These are phyloP conservation scores for Drosophila gunungcola DNA, from an alignment of 1,140 invertebrate genomes.

Conservation along the genomic window DNA sequence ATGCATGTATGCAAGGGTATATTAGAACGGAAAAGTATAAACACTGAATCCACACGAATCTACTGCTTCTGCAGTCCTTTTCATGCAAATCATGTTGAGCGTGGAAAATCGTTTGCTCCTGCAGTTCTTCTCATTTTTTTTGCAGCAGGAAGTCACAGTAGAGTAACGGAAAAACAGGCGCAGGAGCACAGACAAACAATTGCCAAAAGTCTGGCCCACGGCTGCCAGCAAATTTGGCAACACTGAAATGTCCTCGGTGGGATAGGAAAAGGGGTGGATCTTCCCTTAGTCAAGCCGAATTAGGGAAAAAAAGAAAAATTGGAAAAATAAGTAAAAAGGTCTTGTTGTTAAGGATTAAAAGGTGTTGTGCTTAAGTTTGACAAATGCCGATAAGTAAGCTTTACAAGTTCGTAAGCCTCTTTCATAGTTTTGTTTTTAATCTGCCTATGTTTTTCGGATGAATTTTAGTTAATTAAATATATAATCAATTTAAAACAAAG, in stretches of 20 bases:
- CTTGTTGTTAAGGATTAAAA: too few species aligned
- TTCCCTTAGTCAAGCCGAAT: too few species aligned
- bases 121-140: constrained; percentile 38
- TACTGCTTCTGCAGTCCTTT: constrained; percentile 30
- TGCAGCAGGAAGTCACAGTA: constrained; percentile 68
- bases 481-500: background rate
- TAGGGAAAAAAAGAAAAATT: too few species aligned
- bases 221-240: constrained; percentile 31
- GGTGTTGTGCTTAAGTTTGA: background rate
- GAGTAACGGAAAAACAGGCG: constrained; percentile 72
- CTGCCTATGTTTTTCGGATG: background rate
- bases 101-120: constrained; percentile 31
- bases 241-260: constrained; percentile 12
- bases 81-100: constrained; percentile 58
- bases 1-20: background rate
- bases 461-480: background rate
- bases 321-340: too few species aligned
- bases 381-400: background rate
- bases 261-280: background rate
- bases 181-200: constrained; percentile 15
- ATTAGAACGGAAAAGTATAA: background rate
- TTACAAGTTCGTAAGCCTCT: constrained; percentile 2
- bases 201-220: constrained; percentile 15
- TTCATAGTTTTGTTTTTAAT: background rate
- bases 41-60: background rate